These are phyloP conservation scores for Nycticorax nycticorax DNA, from an alignment of 2,113 vertebrate species.

Conservation along the genomic window DNA sequence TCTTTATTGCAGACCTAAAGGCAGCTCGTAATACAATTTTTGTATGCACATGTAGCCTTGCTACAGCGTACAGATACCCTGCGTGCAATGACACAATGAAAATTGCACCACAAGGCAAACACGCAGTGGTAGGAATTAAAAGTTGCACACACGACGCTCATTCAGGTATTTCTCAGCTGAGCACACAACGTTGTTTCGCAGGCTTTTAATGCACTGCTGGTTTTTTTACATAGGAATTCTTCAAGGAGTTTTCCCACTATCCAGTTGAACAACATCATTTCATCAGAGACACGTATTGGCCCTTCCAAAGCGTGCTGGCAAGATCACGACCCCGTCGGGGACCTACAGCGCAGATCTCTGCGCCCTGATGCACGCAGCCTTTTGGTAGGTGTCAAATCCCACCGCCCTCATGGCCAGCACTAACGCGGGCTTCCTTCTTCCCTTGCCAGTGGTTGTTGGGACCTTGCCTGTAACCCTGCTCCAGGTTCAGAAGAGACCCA, in stretches of 20 bases:
- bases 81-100: neutral
- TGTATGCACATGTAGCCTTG: neutral
- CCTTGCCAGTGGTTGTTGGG: neutral
- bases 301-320: neutral
- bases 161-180: neutral
- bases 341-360: neutral
- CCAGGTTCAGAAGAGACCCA: neutral
- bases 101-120: neutral
- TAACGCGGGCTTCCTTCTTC: neutral
- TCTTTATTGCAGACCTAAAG: neutral
- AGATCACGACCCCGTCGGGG: rapidly evolving
- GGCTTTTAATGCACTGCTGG: neutral
- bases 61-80: neutral
- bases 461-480: neutral
- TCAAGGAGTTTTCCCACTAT: neutral
- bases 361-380: rapidly evolving
- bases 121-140: neutral
- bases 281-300: rapidly evolving
- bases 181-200: neutral
- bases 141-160: neutral
- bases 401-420: rapidly evolving
- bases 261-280: neutral
- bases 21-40: neutral
- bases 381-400: neutral
- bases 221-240: neutral